phyloP scores from a whole-genome alignment of 2,888 invertebrate genomes.

The Pedicia rivosa region DNA sequence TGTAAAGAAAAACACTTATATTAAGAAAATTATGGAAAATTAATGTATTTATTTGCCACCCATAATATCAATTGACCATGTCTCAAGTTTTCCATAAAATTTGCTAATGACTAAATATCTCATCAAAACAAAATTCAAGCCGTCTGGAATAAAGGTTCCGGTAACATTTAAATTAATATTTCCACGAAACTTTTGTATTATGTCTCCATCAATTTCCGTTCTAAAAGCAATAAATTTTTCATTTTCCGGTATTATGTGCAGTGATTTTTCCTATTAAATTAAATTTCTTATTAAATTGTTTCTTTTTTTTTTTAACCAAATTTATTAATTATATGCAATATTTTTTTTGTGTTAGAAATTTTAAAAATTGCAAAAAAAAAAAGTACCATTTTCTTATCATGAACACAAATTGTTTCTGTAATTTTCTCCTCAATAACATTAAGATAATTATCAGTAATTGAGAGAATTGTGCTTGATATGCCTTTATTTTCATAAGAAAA shows the following conservation, averaged over 20 bases:
- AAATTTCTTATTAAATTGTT: no score
- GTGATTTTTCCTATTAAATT: slow-evolving; percentile 1
- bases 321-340: no score
- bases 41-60: no score
- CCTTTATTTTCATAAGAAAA: slow-evolving; percentile 6
- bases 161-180: slow-evolving; percentile 1
- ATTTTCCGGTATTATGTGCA: slow-evolving; percentile 2
- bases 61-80: slow-evolving; percentile 21
- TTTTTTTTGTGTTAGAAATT: no score
- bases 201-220: background rate
- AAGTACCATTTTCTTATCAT: slow-evolving; percentile 5
- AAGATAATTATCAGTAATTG: slow-evolving; percentile 7
- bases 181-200: background rate
- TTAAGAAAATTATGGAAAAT: no score
- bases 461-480: slow-evolving; percentile 4
- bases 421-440: slow-evolving; percentile 10
- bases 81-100: slow-evolving; percentile 19
- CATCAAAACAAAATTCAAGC: slow-evolving; percentile 22
- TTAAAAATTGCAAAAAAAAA: no score
- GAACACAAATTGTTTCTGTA: slow-evolving; percentile 6
- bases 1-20: no score
- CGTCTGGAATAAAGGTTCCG: slow-evolving; percentile 21
- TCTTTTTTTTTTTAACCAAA: no score
- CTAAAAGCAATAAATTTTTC: slow-evolving; percentile 3
- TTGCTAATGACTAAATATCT: slow-evolving; percentile 20